Conservation (phyloP, 2,113 vertebrate genomes). For the Entelurus aequoreus region DNA sequence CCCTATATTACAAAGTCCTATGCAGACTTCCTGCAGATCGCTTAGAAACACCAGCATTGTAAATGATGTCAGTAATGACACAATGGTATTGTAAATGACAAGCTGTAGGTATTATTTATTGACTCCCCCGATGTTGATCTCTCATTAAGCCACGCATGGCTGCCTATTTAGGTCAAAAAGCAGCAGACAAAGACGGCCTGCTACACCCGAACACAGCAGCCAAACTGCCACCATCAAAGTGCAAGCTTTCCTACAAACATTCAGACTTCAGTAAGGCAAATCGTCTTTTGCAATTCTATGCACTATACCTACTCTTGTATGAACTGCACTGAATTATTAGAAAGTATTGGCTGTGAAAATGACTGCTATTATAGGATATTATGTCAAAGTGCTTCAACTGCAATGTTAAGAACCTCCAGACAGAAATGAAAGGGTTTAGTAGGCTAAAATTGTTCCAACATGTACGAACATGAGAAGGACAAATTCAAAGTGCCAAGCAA, state of each 20-base stretch:
- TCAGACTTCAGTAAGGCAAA: background rate
- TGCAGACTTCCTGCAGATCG: background rate
- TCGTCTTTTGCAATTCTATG: too few species aligned
- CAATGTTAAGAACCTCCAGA: slow-evolving; percentile 9
- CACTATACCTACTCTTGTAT: slow-evolving; percentile 1
- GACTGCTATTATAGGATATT: slow-evolving; percentile 33
- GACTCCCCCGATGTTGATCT: slow-evolving; percentile 42
- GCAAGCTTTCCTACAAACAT: background rate
- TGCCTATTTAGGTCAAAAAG: slow-evolving; percentile 68
- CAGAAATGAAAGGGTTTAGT: slow-evolving; percentile 25
- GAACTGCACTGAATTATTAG: background rate
- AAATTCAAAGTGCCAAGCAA: slow-evolving; percentile 32
- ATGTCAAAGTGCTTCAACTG: background rate
- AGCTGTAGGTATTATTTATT: slow-evolving; percentile 53
- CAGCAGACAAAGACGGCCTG: slow-evolving; percentile 47
- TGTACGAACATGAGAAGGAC: slow-evolving; percentile 52
- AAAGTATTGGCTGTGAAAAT: slow-evolving; percentile 13
- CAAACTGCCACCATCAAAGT: slow-evolving; percentile 3
- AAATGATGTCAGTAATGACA: slow-evolving; percentile 14
- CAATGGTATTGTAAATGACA: slow-evolving; percentile 17
- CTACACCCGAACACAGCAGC: too few species aligned
- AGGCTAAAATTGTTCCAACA: slow-evolving; percentile 49
- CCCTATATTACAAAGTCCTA: background rate
- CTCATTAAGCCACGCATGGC: slow-evolving; percentile 51
- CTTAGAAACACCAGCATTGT: slow-evolving; percentile 7